A percentile compares a stretch with the other conserved stretches of the same genome.
phyloP scores from a whole-genome alignment of 1,140 invertebrate species.

The Drosophila santomea region DNA sequence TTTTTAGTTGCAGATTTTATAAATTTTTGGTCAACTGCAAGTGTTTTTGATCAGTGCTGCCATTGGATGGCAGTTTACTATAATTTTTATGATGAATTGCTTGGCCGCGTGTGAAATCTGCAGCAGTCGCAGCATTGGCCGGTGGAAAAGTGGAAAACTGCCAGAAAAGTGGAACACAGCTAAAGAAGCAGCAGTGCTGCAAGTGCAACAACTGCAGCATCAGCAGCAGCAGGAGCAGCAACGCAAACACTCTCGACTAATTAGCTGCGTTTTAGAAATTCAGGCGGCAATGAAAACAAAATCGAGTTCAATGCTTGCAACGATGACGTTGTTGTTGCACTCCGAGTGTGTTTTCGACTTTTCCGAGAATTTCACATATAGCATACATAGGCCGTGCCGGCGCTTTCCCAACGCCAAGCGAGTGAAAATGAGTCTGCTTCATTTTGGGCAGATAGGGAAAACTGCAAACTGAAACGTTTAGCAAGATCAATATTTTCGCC shows the following conservation, averaged over 20 bases:
- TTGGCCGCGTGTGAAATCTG: slow-evolving; percentile 83
- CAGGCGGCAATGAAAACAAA: slow-evolving; percentile 82
- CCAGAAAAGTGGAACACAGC: slow-evolving; percentile 80
- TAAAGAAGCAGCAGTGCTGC: slow-evolving; percentile 69
- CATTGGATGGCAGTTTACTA: slow-evolving; percentile 74
- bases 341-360: slow-evolving; percentile 52
- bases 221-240: slow-evolving; percentile 28
- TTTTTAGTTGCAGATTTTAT: neutral
- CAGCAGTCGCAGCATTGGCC: slow-evolving; percentile 50
- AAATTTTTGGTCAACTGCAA: neutral
- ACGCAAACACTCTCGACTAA: slow-evolving; percentile 80
- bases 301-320: slow-evolving; percentile 82
- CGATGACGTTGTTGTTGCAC: slow-evolving; percentile 61
- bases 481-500: neutral
- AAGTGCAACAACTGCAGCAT: slow-evolving; percentile 39
- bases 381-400: slow-evolving; percentile 34
- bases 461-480: slow-evolving; percentile 20
- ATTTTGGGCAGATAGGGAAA: slow-evolving; percentile 55
- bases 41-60: slow-evolving; percentile 10
- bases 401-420: slow-evolving; percentile 67
- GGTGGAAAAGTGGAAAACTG: slow-evolving; percentile 77
- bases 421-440: slow-evolving; percentile 71
- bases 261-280: slow-evolving; percentile 84
- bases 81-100: slow-evolving; percentile 84
- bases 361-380: slow-evolving; percentile 76